Conservation (phyloP, 1,140 invertebrate genomes). For the Drosophila bifasciata region DNA sequence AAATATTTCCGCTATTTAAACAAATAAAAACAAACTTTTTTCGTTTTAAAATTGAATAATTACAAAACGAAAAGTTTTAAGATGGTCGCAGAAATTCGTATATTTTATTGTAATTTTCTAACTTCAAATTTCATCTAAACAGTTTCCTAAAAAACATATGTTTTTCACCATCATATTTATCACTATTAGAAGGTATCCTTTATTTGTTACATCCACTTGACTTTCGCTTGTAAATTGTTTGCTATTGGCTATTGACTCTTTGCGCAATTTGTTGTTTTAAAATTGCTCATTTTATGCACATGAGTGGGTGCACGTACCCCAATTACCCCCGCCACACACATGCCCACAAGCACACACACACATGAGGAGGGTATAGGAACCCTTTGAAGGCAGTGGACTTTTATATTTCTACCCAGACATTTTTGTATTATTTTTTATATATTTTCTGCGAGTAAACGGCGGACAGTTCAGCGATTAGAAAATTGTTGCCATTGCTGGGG, state of each 20-base stretch:
- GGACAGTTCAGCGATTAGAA: constrained; percentile 67
- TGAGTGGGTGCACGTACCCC: constrained; percentile 60
- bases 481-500: constrained; percentile 41
- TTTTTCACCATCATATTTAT: too few species aligned
- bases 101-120: too few species aligned
- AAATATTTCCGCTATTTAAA: too few species aligned
- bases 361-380: constrained; percentile 25
- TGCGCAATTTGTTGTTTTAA: constrained; percentile 59
- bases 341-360: constrained; percentile 14
- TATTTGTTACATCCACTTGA: not conserved
- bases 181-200: too few species aligned
- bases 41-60: too few species aligned
- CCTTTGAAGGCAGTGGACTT: constrained; percentile 12
- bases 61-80: too few species aligned
- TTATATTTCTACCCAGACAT: constrained; percentile 31
- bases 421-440: constrained; percentile 31
- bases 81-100: too few species aligned
- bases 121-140: too few species aligned
- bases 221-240: constrained; percentile 29
- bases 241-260: constrained; percentile 62
- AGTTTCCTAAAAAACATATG: too few species aligned
- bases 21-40: too few species aligned
- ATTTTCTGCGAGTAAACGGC: constrained; percentile 11
- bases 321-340: constrained; percentile 23
- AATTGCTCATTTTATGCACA: constrained; percentile 68